Evolutionary conservation across 37 sponge, comb jelly and placozoan species (phyloP).

Genomic region (Aplysina aerophoba): DNA sequence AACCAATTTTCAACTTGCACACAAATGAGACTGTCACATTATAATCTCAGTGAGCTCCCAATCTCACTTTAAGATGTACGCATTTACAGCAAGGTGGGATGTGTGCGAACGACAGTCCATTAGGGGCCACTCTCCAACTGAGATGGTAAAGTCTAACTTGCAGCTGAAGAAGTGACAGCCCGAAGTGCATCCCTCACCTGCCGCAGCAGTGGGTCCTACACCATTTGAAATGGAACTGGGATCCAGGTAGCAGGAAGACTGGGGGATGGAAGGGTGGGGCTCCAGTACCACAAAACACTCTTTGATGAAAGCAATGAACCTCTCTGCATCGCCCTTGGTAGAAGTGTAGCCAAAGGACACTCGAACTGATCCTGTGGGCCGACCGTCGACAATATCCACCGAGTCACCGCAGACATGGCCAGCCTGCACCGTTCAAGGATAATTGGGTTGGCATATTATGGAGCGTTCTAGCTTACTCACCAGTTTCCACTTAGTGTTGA

Average conservation of each 20-base stretch:
- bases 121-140: too few relatives aligned
- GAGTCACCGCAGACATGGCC: constrained; percentile 93
- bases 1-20: too few relatives aligned
- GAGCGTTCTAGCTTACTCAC: background rate
- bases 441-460: background rate
- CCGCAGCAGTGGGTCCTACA: background rate
- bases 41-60: too few relatives aligned
- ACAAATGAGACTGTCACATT: too few relatives aligned
- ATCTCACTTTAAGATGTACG: too few relatives aligned
- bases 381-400: constrained; percentile 81
- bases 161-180: too few relatives aligned
- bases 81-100: too few relatives aligned
- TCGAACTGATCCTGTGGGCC: constrained; percentile 88
- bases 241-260: background rate
- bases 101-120: too few relatives aligned
- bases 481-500: background rate
- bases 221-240: background rate
- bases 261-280: background rate
- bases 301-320: constrained; percentile 60
- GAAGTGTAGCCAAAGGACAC: constrained; percentile 93
- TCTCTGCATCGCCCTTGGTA: constrained; percentile 63
- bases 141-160: too few relatives aligned
- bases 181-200: too few relatives aligned
- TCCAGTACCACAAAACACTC: constrained; percentile 56
- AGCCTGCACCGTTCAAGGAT: constrained; percentile 41